Percentiles rank a stretch among this genome's conserved stretches.
Evolutionary conservation across 2,888 invertebrate genomes (phyloP).

Genomic region (Dasysyrphus albostriatus): DNA sequence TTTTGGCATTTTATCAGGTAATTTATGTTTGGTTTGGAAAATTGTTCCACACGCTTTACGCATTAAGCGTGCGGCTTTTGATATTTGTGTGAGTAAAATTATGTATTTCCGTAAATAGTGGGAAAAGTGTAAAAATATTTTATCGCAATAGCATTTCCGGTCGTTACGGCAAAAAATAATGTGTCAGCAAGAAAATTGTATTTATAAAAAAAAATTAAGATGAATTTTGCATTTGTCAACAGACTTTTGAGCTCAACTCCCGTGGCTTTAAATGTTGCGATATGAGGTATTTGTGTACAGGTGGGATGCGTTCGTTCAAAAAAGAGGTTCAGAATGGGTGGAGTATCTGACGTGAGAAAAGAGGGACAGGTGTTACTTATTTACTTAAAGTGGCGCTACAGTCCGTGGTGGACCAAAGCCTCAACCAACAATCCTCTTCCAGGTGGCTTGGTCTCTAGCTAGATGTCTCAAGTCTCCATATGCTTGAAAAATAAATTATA

Average conservation of each 20-base stretch:
- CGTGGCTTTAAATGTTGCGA: too few species aligned
- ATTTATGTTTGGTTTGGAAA: not conserved
- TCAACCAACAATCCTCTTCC: too few species aligned
- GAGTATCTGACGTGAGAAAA: too few species aligned
- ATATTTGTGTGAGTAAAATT: not conserved
- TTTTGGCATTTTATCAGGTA: slow-evolving; percentile 55
- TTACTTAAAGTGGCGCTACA: too few species aligned
- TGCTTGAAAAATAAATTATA: too few species aligned
- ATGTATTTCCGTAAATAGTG: slow-evolving; percentile 2
- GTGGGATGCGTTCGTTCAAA: too few species aligned
- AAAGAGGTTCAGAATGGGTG: too few species aligned
- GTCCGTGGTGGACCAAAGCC: too few species aligned
- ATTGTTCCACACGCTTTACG: slow-evolving; percentile 23
- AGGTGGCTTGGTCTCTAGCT: too few species aligned
- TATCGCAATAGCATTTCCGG: not conserved
- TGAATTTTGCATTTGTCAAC: not conserved
- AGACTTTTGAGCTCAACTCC: not conserved
- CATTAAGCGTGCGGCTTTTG: slow-evolving; percentile 14
- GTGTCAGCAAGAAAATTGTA: not conserved
- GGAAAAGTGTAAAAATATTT: not conserved
- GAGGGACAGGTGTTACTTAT: too few species aligned
- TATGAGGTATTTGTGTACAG: too few species aligned
- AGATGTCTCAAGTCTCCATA: too few species aligned
- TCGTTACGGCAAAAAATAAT: not conserved
- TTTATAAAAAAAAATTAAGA: not conserved